Base-by-base conservation (phyloP, 2,888 invertebrate species). In the Hemithea aestivaria region DNA sequence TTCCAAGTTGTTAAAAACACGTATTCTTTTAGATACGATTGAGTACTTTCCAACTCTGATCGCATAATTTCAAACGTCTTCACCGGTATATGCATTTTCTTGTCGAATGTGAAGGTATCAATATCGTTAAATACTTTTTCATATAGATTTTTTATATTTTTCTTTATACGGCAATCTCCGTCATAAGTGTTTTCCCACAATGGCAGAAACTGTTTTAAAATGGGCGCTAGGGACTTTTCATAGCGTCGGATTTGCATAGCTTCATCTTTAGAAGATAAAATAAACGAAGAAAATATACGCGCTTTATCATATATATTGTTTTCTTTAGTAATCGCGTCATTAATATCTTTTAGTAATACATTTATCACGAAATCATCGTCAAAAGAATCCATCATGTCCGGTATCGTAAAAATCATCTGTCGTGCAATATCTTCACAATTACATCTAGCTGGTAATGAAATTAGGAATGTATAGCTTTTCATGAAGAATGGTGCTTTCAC, bases 401-500 rank as follows among this genome's bases (percentile, higher is more conserved):
- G 29, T 4, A 57, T 56, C n/a, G 33, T 27, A 2, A 8, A 2
- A 8, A 59, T 45, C 46, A 69, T 43, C 7, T 33, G 20, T 1
- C 47, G 27, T 2, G 60, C 20, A 25, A 55, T 32, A 0, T 7
- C 20, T 34, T 61, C 51, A 22, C 57, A 53, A 10, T 61, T 48
- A 16, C 45, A 38, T 37, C 53, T 57, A 1, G 48, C 38, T 10
- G 65, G 62, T 25, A 72, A 50, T 3, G 58, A 53, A 25, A 53
- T 52, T 6, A 74, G 47, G 48, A 62, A 62, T 2, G 41, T 53
- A 27, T 60, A 72, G 44, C 66, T 61, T 40, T 66, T 73, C 56
- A 59, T 61, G 27, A 49, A 66, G 46, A 57, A 73, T 16, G 53
- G 40, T 6, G 58, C 56, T 48, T 50, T 54, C 2, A 73, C 45